Base-by-base conservation (phyloP, 2,888 invertebrate genomes). In the Leucozona laternaria region DNA sequence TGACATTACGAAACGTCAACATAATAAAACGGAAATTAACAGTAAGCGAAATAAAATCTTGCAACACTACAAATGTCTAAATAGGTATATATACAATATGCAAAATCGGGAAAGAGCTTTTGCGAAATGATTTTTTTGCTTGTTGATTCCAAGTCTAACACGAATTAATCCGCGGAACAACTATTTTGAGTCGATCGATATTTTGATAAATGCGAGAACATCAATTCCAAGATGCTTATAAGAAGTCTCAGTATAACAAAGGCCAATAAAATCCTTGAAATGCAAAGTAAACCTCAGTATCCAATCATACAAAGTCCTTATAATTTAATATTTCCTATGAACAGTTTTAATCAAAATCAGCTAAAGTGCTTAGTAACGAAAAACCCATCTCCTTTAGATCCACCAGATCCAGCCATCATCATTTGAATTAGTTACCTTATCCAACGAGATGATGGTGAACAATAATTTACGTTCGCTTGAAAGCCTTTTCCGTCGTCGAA, bases 311-410 rank as follows among this genome's bases (percentile, higher is more conserved):
- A 66, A 48, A 66, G 64, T 31, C 45, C 17, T 48, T 31, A 48
- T 48, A 66, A 48, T 66, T 48, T 34, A 66, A 48, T 66, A 40
- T 48, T 66, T 34, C 34, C 13, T 43, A 37, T 37, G 15, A 4
- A 7, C 40, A 64, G 31, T 66, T 66, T 75, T 75, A 53, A 40
- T 75, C 40, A 64, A 53, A 64, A 62, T 20, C 60, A 20, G 15
- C 28, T 48, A 43, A 64, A 43, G 64, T 43, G 20, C 53, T 64
- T 55, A 31, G 13, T 17, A 28, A 5, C 53, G 10, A 31, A 20
- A 20, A 48, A 48, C 8, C 22, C n/a, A 53, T 53, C 53, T 48
- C n/a, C 25, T 31, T 11, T 25, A 17, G 17, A 0, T 17, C 8
- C 31, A 5, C n/a, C 11, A 10, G 0, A 5, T 34, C 34, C 17